Evolutionary conservation across 2,113 vertebrate genomes (phyloP), one percentile per base, ranked within the genome.

Genomic region (Megaceryle torquata): DNA sequence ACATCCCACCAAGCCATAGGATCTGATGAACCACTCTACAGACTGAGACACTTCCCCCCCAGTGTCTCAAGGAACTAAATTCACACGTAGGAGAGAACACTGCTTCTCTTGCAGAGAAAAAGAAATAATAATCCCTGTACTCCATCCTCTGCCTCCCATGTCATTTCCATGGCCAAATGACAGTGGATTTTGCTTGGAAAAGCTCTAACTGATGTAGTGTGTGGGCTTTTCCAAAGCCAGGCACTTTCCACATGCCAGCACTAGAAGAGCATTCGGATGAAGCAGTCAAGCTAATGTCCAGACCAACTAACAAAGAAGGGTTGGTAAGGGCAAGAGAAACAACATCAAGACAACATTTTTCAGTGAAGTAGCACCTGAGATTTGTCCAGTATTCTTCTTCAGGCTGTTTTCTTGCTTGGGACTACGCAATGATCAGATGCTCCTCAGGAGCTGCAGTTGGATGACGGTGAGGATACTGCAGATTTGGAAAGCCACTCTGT

Each of bases 371-470:
- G 18, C 35, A 39, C 51, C 54, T 28, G 26, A 82, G 7, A 17
- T 91, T 75, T 29, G 11, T 10, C 26, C 46, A 60, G 7, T 65
- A 82, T 57, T 76, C 33, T 81, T 77, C 50, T 75, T 33, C 53
- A 57, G 20, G 19, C 17, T 69, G 13, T 37, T 79, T 72, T 79
- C 13, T 33, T 60, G 24, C 24, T 18, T 11, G 10, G 19, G 17
- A 79, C 20, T 31, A 44, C 0, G 2, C 6, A 37, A 13, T 5
- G 24, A 82, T 57, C 48, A 85, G 44, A 31, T 0, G 2, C 9
- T 65, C 31, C 44, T 83, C 77, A 79, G 70, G 13, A 70, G 15
- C 11, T 8, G 50, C 80, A 83, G 46, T 0, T 92, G 68, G 56
- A 35, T 65, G 65, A 53, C 0, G 1, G 7, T 21, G 44, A 75